A percentile compares a stretch with the other conserved stretches of the same genome.
phyloP scores from a whole-genome alignment of 2,113 vertebrate genomes.

The Apus apus region DNA sequence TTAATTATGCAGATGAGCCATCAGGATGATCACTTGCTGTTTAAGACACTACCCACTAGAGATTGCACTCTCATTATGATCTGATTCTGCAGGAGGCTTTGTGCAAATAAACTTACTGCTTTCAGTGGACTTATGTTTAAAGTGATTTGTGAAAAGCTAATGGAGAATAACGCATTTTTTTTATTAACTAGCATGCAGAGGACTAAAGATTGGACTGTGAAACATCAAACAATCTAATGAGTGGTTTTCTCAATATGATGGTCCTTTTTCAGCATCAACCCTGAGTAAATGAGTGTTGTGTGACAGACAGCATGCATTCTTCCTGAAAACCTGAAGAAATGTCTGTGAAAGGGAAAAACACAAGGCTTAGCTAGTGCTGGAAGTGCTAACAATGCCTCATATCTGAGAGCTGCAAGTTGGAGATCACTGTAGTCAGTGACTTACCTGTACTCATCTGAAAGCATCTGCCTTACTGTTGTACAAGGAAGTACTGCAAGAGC shows the following conservation, averaged over 20 bases:
- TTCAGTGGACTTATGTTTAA: background rate
- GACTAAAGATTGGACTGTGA: background rate
- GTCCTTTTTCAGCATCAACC: fast-evolving
- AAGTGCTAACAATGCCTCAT: background rate
- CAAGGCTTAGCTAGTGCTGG: background rate
- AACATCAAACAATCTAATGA: background rate
- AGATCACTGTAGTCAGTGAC: background rate
- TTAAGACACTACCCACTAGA: background rate
- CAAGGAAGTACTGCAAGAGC: background rate
- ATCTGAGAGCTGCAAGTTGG: background rate
- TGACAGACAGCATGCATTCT: background rate
- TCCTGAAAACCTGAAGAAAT: background rate
- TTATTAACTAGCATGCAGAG: background rate
- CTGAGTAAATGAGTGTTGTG: background rate
- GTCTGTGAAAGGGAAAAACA: background rate
- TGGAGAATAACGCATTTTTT: background rate
- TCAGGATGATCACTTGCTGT: background rate
- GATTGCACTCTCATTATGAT: background rate
- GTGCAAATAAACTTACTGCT: background rate
- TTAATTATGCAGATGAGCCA: background rate
- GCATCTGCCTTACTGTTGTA: background rate
- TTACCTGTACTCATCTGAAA: background rate
- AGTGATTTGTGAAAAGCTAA: background rate
- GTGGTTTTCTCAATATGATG: background rate
- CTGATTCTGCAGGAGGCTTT: background rate